Evolutionary conservation across 2,888 invertebrate genomes (phyloP), one percentile per base, ranked within the genome.

Genomic region (Plemyria rubiginata): DNA sequence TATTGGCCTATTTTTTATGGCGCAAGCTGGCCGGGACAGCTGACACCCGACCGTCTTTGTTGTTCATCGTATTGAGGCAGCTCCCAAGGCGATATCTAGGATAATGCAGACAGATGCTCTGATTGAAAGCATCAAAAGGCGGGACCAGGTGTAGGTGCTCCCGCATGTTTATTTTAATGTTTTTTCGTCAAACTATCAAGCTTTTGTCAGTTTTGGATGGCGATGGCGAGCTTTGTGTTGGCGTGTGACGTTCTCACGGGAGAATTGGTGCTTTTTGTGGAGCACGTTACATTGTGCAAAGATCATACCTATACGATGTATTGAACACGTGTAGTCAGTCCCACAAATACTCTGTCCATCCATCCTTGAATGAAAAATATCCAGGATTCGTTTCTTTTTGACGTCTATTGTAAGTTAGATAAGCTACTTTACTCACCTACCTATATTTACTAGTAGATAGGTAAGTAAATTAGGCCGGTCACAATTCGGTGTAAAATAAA

Each of bases 1-100:
- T 91, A 90, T 90, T 92, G 90, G 92, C 91, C 92, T 92, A 92
- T 92, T 92, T 92, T 92, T 92, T 91, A 90, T 85, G 86, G 85
- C 85, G 88, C 92, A 92, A 92, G 92, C 90, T 91, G 92, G 78
- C 73, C 68, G 74, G 45, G 45, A 81, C 91, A 91, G 90, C 90
- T 91, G 92, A 88, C 87, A 82, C 80, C 80, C 81, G 81, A 54
- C 49, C 48, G 67, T 55, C 72, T 72, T 73, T 71, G 75, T 73
- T 67, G 70, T 54, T 22, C 22, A 62, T 65, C 60, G 70, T 65
- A 61, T 66, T 60, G 60, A 55, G 62, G 69, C 70, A 77, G 79
- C 76, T 79, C 83, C 84, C 76, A 72, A 78, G 79, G 77, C 80
- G 78, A 68, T 80, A 65, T 80, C 86, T 87, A 89, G 84, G 85